These are phyloP conservation scores for Petrophora chlorosata DNA, from an alignment of 2,888 invertebrate species.

Conservation along the genomic window DNA sequence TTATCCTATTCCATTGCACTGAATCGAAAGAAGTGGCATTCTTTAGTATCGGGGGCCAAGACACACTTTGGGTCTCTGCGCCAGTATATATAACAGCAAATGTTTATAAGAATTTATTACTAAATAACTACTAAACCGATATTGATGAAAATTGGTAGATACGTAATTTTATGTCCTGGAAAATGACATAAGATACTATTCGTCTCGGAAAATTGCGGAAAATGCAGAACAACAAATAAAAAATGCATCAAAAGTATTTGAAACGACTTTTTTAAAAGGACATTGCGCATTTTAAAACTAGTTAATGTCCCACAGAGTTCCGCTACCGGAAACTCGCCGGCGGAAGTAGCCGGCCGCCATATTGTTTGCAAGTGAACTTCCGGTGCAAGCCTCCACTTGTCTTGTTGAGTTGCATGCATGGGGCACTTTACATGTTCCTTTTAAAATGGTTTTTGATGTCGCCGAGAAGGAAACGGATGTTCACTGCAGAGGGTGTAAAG, in stretches of 20 bases:
- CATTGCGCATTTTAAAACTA: conserved; percentile 22
- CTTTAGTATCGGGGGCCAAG: no score
- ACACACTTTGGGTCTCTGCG: no score
- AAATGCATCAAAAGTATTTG: neutral
- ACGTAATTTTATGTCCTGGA: no score
- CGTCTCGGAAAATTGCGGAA: no score
- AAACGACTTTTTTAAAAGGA: conserved; percentile 16
- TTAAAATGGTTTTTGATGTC: conserved; percentile 43
- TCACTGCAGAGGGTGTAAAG: neutral
- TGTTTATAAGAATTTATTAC: no score
- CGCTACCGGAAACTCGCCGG: conserved; percentile 42
- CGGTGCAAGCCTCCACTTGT: conserved; percentile 57
- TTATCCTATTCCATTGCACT: no score
- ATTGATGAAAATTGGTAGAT: no score
- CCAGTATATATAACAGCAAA: no score
- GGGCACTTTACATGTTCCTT: conserved; percentile 37
- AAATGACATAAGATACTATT: no score
- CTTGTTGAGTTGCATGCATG: conserved; percentile 43
- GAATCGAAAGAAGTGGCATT: no score
- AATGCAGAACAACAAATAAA: no score
- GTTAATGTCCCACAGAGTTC: conserved; percentile 23
- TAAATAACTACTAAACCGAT: no score
- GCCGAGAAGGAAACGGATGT: neutral
- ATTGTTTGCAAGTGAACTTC: conserved; percentile 64
- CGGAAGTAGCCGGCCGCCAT: conserved; percentile 65